Evolutionary conservation across 2,113 vertebrate species (phyloP).

Genomic region (Solea senegalensis): DNA sequence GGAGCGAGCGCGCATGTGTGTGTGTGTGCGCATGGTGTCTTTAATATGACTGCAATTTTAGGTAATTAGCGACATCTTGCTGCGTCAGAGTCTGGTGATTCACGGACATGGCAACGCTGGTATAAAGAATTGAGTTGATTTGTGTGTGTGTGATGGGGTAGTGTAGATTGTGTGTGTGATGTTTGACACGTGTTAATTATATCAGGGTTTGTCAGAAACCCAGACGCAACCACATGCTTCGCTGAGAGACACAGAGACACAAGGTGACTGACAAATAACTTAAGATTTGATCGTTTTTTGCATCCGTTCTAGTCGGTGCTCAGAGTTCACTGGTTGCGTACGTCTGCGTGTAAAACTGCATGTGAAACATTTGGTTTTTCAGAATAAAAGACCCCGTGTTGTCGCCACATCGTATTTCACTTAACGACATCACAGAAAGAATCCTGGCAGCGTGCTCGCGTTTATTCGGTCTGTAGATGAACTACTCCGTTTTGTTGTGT

Average conservation of each 20-base stretch:
- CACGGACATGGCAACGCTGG: slow-evolving; percentile 78
- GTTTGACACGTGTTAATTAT: slow-evolving; percentile 85
- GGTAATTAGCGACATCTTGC: slow-evolving; percentile 79
- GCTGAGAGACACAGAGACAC: not conserved
- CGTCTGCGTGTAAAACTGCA: too few species aligned
- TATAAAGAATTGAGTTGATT: slow-evolving; percentile 54
- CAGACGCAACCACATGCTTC: not conserved
- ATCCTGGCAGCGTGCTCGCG: too few species aligned
- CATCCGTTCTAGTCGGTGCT: too few species aligned
- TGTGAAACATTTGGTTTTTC: too few species aligned
- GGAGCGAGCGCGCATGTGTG: not conserved
- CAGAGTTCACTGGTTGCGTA: too few species aligned
- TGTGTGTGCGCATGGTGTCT: slow-evolving; percentile 15
- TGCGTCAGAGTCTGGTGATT: slow-evolving; percentile 74
- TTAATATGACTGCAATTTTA: slow-evolving; percentile 58
- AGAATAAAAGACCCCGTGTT: too few species aligned
- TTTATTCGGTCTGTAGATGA: too few species aligned
- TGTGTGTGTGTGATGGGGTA: slow-evolving; percentile 27
- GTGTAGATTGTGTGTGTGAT: slow-evolving; percentile 29
- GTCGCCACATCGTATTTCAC: too few species aligned
- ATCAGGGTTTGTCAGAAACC: slow-evolving; percentile 65
- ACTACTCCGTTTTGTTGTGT: too few species aligned
- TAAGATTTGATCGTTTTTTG: too few species aligned
- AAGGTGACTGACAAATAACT: not conserved
- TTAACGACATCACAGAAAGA: too few species aligned